Conservation (phyloP, 2,888 invertebrate genomes). For the Drosophila longiperda region DNA sequence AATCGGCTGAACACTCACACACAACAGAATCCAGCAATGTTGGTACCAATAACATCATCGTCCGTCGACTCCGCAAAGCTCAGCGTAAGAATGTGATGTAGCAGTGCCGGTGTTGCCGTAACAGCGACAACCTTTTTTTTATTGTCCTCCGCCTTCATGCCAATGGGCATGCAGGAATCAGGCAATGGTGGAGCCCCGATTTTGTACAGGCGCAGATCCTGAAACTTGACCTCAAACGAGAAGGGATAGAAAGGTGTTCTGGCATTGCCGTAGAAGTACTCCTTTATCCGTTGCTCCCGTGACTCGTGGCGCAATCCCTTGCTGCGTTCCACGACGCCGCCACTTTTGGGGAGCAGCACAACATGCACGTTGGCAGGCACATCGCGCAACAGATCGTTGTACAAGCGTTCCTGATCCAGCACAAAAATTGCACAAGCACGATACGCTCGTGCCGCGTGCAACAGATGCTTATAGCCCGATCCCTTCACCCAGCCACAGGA, state of each 20-base stretch:
- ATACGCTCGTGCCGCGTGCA: constrained; percentile 96
- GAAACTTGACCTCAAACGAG: constrained; percentile 96
- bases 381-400: constrained; percentile 96
- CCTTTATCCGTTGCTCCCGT: constrained; percentile 92
- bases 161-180: constrained; percentile 97
- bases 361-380: constrained; percentile 97
- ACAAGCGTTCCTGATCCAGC: constrained; percentile 97
- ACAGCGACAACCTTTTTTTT: constrained; percentile 94
- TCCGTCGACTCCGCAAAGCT: constrained; percentile 93
- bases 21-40: constrained; percentile 95
- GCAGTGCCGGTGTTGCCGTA: constrained; percentile 90
- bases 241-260: constrained; percentile 94
- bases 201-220: constrained; percentile 95
- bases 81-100: constrained; percentile 95
- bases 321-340: constrained; percentile 96
- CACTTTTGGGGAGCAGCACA: constrained; percentile 96
- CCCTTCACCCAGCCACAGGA: constrained; percentile 99
- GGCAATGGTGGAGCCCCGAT: constrained; percentile 97
- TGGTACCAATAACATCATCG: constrained; percentile 94
- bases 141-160: constrained; percentile 96
- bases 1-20: constrained; percentile 88
- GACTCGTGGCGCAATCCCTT: constrained; percentile 89
- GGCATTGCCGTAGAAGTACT: constrained; percentile 96
- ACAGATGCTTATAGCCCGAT: constrained; percentile 93
- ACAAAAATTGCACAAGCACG: constrained; percentile 98